Evolutionary conservation across 1,140 invertebrate genomes (phyloP).

Genomic region (Drosophila jambulina): DNA sequence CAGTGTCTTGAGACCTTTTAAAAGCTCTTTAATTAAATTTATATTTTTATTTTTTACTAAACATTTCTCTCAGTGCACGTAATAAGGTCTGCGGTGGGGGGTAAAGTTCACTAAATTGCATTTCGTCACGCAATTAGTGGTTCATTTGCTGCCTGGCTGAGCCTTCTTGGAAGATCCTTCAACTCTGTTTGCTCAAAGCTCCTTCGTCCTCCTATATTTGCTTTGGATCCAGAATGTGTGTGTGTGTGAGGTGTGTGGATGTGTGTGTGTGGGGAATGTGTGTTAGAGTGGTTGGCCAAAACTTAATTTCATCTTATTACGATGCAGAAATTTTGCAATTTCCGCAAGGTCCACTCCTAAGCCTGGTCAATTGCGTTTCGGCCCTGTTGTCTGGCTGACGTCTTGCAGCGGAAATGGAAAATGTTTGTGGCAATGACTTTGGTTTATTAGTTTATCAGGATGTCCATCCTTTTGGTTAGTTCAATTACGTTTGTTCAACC

Average conservation of each 20-base stretch:
- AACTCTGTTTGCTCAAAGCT: constrained; percentile 47
- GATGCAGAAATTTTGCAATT: constrained; percentile 83
- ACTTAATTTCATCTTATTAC: constrained; percentile 84
- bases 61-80: background rate
- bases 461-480: constrained; percentile 33
- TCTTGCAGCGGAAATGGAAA: constrained; percentile 69
- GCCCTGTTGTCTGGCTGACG: constrained; percentile 4
- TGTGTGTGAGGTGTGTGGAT: constrained; percentile 5
- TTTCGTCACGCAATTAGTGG: constrained; percentile 85
- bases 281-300: constrained; percentile 46
- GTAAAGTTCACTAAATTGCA: constrained; percentile 83
- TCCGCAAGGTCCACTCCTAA: constrained; percentile 58
- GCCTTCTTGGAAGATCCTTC: constrained; percentile 49
- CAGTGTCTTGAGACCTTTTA: background rate
- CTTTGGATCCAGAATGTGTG: constrained; percentile 5
- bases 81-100: constrained; percentile 34
- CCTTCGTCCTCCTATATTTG: constrained; percentile 28
- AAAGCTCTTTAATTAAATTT: background rate
- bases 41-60: background rate
- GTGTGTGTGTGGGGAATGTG: constrained; percentile 22
- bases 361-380: constrained; percentile 61
- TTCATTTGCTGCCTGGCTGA: constrained; percentile 78
- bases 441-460: constrained; percentile 50
- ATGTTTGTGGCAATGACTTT: constrained; percentile 56
- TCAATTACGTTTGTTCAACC: constrained; percentile 26